phyloP scores from a whole-genome alignment of 2,888 invertebrate genomes.

The Acanthoscelides obtectus region DNA sequence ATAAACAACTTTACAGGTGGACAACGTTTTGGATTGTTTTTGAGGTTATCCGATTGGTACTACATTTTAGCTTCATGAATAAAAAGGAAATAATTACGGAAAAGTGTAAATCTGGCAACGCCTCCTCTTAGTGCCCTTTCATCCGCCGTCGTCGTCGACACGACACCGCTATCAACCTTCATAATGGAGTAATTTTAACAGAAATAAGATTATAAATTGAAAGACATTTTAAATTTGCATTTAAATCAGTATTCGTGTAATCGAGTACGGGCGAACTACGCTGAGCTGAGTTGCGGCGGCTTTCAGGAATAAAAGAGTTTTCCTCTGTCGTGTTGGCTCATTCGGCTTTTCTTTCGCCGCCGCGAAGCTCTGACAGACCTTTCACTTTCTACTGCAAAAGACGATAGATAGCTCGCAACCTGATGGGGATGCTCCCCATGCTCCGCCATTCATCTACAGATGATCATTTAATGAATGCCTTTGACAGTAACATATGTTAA shows the following conservation, averaged over 20 bases:
- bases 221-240: constrained; percentile 49
- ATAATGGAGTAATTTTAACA: constrained; percentile 47
- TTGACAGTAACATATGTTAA: too few relatives aligned
- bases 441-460: too few relatives aligned
- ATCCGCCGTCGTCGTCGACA: constrained; percentile 18
- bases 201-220: constrained; percentile 49
- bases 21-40: too few relatives aligned
- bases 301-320: background rate
- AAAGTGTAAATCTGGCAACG: background rate
- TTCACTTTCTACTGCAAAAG: background rate
- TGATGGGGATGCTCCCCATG: too few relatives aligned
- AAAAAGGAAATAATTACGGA: background rate
- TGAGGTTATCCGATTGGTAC: too few relatives aligned
- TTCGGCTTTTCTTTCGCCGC: background rate
- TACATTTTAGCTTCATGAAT: too few relatives aligned
- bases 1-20: too few relatives aligned
- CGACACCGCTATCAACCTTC: constrained; percentile 34
- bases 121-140: background rate
- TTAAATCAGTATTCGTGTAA: constrained; percentile 46
- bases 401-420: background rate
- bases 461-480: too few relatives aligned
- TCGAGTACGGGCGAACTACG: constrained; percentile 26
- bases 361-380: background rate
- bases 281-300: background rate
- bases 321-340: background rate